Evolutionary conservation across 37 sponge, comb jelly and placozoan species (phyloP).

Genomic region (Axinella damicornis): DNA sequence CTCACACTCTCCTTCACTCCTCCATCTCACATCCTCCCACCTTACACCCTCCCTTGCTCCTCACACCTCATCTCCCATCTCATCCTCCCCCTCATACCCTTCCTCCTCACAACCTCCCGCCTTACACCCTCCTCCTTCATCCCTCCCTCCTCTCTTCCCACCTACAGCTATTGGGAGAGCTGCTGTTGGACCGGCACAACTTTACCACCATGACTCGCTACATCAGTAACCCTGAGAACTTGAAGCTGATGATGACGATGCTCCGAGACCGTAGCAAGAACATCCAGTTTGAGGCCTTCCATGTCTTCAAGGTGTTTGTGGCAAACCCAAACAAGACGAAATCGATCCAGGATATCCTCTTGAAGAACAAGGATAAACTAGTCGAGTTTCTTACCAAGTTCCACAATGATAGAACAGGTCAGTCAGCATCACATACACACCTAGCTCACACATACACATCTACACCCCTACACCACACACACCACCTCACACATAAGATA

Average conservation of each 20-base stretch:
- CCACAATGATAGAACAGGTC: slow-evolving; percentile 97
- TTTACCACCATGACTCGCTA: slow-evolving; percentile 96
- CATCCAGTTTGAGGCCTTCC: slow-evolving; percentile 99
- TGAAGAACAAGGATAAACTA: slow-evolving; percentile 93
- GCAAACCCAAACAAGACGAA: slow-evolving; percentile 98
- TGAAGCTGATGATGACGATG: slow-evolving; percentile 99
- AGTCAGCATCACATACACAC: background rate
- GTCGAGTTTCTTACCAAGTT: slow-evolving; percentile 94
- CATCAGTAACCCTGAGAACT: slow-evolving; percentile 95
- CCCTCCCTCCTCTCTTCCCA: background rate
- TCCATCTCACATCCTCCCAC: background rate
- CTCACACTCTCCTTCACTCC: background rate
- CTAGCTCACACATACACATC: too few species aligned
- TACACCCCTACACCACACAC: background rate
- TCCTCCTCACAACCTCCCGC: background rate
- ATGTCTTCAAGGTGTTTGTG: slow-evolving; percentile 99
- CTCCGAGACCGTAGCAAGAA: slow-evolving; percentile 87
- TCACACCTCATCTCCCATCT: background rate
- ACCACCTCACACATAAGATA: too few species aligned
- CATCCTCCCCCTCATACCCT: background rate
- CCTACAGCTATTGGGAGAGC: slow-evolving; percentile 93
- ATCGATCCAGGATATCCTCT: slow-evolving; percentile 91
- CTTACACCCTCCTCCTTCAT: background rate
- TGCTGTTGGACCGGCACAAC: slow-evolving; percentile 97
- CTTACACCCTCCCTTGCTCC: background rate